A percentile compares a stretch with the other conserved stretches of the same genome.
Conservation (phyloP, 2,888 invertebrate genomes). For the Clivina fossor region DNA sequence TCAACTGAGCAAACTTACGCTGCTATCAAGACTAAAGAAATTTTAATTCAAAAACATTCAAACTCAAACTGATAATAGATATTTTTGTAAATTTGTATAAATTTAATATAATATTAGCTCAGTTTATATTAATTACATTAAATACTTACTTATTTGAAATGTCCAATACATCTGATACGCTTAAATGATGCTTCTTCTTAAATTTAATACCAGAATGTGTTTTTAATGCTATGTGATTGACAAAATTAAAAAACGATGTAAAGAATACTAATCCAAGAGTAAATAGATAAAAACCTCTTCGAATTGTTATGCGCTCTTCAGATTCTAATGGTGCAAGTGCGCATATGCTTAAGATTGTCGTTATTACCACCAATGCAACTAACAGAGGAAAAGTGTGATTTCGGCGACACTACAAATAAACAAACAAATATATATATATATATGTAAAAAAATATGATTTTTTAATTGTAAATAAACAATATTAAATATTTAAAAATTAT, state of each 20-base stretch:
- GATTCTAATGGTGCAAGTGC: slow-evolving; percentile 54
- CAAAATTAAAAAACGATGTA: slow-evolving; percentile 65
- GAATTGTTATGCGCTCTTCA: slow-evolving; percentile 62
- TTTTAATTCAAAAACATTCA: no score
- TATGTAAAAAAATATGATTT: no score
- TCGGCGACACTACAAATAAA: slow-evolving; percentile 40
- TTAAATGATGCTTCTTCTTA: slow-evolving; percentile 65
- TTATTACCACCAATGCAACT: slow-evolving; percentile 50
- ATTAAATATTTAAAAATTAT: no score
- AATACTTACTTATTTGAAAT: slow-evolving; percentile 72
- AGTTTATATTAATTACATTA: no score
- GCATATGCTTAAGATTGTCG: slow-evolving; percentile 52
- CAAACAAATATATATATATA: background rate
- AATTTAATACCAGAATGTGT: slow-evolving; percentile 62
- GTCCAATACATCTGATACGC: slow-evolving; percentile 68
- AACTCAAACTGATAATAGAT: no score
- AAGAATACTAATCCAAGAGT: slow-evolving; percentile 68
- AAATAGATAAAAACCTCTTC: slow-evolving; percentile 63
- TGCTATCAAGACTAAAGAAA: no score
- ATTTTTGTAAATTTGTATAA: no score
- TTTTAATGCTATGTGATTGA: slow-evolving; percentile 63
- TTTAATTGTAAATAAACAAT: no score
- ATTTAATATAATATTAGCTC: no score
- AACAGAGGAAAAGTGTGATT: slow-evolving; percentile 50
- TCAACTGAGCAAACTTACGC: no score